These are phyloP conservation scores for Zeus faber DNA, from an alignment of 2,113 vertebrate species.

Conservation along the genomic window DNA sequence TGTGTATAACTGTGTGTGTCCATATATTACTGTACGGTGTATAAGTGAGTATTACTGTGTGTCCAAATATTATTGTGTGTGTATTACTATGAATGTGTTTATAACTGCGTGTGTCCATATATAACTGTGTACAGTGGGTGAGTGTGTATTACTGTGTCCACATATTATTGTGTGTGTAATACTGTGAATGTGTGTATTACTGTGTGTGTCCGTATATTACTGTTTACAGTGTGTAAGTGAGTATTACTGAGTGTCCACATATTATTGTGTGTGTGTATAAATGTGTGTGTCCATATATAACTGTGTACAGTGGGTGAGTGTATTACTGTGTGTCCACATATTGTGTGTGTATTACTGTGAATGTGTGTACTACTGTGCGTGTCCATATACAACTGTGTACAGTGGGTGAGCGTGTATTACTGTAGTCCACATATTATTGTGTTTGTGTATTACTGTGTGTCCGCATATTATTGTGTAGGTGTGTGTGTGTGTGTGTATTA, in stretches of 20 bases:
- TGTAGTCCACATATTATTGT: too few relatives aligned
- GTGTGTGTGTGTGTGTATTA: neutral
- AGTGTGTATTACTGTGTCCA: neutral
- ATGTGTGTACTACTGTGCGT: neutral
- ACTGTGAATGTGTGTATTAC: neutral
- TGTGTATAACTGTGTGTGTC: too few relatives aligned
- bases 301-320: too few relatives aligned
- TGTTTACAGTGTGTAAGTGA: neutral
- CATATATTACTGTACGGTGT: too few relatives aligned
- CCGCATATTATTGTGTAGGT: neutral
- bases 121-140: neutral
- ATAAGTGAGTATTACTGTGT: too few relatives aligned
- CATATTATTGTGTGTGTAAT: neutral
- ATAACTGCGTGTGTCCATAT: neutral
- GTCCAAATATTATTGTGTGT: neutral
- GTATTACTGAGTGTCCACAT: neutral
- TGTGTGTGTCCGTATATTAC: neutral
- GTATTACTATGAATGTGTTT: neutral
- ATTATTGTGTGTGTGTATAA: neutral
- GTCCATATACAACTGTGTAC: neutral
- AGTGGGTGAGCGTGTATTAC: neutral
- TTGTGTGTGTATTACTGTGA: neutral
- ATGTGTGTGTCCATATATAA: neutral
- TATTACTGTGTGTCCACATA: too few relatives aligned
- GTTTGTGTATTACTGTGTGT: neutral